Evolutionary conservation across 2,888 invertebrate species (phyloP).

Genomic region (Platycheirus albimanus): DNA sequence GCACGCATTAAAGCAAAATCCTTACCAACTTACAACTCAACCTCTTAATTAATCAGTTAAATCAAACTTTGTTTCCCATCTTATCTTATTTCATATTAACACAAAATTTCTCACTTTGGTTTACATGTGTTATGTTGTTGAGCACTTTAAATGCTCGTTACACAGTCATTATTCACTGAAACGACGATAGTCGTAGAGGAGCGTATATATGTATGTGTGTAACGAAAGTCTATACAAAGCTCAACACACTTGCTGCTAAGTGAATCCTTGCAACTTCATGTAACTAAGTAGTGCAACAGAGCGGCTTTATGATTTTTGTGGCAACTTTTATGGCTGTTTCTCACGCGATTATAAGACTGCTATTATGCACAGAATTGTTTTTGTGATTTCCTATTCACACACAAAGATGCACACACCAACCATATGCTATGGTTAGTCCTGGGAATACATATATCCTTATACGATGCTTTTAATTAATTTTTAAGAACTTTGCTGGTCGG

Average conservation of each 20-base stretch:
- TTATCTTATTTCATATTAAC: slow-evolving; percentile 26
- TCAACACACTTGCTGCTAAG: background rate
- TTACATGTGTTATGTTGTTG: slow-evolving; percentile 50
- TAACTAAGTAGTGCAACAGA: slow-evolving; percentile 37
- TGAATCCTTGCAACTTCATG: slow-evolving; percentile 37
- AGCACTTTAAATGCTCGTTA: slow-evolving; percentile 67
- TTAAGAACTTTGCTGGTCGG: slow-evolving; percentile 50
- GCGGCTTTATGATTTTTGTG: slow-evolving; percentile 62
- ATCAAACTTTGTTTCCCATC: slow-evolving; percentile 22
- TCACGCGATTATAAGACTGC: slow-evolving; percentile 67
- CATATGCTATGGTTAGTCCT: too few species aligned
- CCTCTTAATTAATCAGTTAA: slow-evolving; percentile 25
- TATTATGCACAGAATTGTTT: slow-evolving; percentile 57
- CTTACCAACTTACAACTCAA: background rate
- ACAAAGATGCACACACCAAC: background rate
- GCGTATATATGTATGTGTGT: background rate
- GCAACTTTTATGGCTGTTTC: slow-evolving; percentile 58
- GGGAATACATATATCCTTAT: too few species aligned
- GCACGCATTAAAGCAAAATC: background rate
- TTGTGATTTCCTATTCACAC: slow-evolving; percentile 44
- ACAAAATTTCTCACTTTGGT: slow-evolving; percentile 55
- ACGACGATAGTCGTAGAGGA: slow-evolving; percentile 45
- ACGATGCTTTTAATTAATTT: slow-evolving; percentile 59
- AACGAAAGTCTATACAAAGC: slow-evolving; percentile 5
- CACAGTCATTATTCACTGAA: slow-evolving; percentile 58